phyloP scores from a whole-genome alignment of 2,888 invertebrate species.

The Ernsta delagoae region DNA sequence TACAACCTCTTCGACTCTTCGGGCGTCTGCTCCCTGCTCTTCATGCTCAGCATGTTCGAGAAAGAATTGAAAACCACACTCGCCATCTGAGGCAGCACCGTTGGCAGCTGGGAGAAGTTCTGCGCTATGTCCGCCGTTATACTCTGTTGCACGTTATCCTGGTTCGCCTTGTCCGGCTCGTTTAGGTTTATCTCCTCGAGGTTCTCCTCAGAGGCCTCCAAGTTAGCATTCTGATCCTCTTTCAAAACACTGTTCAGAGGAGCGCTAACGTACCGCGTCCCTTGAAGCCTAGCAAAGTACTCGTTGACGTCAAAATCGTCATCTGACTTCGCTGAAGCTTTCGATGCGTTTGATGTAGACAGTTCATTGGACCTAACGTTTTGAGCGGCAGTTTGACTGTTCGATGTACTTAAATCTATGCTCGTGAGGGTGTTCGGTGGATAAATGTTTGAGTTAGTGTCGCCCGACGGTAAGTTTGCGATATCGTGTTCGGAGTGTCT shows the following conservation, averaged over 20 bases:
- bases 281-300: conserved; percentile 77
- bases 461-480: conserved; percentile 59
- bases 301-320: conserved; percentile 81
- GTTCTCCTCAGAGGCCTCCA: conserved; percentile 72
- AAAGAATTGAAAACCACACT: conserved; percentile 87
- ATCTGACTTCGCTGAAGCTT: conserved; percentile 59
- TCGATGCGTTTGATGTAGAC: conserved; percentile 49
- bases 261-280: conserved; percentile 75
- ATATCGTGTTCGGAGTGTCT: conserved; percentile 55
- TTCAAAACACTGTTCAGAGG: conserved; percentile 69
- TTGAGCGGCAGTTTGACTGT: conserved; percentile 45
- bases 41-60: conserved; percentile 78
- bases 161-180: conserved; percentile 56
- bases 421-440: conserved; percentile 35
- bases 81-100: conserved; percentile 85
- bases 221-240: conserved; percentile 78
- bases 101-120: conserved; percentile 84
- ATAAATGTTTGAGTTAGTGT: conserved; percentile 55
- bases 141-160: conserved; percentile 58
- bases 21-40: conserved; percentile 67
- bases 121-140: conserved; percentile 79
- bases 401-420: conserved; percentile 40
- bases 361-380: conserved; percentile 43
- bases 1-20: conserved; percentile 50
- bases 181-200: conserved; percentile 74